Conservation (phyloP, 2,797 vertebrate species). For the Sorex maritimensis region DNA sequence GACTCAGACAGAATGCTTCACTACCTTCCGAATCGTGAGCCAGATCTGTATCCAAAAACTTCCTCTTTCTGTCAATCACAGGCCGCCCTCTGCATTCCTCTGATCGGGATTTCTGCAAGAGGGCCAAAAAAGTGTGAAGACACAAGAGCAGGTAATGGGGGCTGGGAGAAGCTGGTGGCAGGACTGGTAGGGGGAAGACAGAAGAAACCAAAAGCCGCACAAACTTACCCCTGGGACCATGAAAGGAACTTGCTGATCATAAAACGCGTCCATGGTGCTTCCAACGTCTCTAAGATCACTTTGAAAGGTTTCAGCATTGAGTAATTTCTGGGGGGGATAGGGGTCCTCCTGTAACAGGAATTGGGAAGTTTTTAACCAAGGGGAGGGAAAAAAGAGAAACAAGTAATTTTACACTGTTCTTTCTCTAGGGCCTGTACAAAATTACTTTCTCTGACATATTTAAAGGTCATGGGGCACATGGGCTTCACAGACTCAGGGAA, state of each 20-base stretch:
- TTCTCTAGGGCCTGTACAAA: constrained; percentile 53
- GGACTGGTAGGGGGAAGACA: constrained; percentile 17
- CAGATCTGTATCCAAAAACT: constrained; percentile 96
- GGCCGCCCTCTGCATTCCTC: constrained; percentile 93
- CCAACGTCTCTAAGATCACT: constrained; percentile 85
- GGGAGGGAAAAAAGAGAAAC: background rate
- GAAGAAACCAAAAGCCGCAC: constrained; percentile 39
- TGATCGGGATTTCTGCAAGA: constrained; percentile 91
- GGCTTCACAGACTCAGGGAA: constrained; percentile 66
- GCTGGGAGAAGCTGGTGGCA: constrained; percentile 49
- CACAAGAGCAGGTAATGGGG: background rate
- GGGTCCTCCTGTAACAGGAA: constrained; percentile 81
- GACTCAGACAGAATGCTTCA: background rate
- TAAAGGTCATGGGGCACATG: constrained; percentile 30
- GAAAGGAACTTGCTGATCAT: constrained; percentile 98
- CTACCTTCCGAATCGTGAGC: constrained; percentile 98
- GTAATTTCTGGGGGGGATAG: constrained; percentile 81
- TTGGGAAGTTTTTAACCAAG: constrained; percentile 83
- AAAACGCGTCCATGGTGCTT: constrained; percentile 97
- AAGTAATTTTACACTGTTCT: constrained; percentile 53
- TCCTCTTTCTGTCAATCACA: constrained; percentile 95
- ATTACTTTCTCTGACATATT: constrained; percentile 47
- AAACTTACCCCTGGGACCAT: constrained; percentile 96
- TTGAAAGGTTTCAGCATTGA: constrained; percentile 90
- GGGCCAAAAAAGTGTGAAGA: constrained; percentile 3